phyloP scores from a whole-genome alignment of 2,797 vertebrate species.

The Acanthurus lineatus region DNA sequence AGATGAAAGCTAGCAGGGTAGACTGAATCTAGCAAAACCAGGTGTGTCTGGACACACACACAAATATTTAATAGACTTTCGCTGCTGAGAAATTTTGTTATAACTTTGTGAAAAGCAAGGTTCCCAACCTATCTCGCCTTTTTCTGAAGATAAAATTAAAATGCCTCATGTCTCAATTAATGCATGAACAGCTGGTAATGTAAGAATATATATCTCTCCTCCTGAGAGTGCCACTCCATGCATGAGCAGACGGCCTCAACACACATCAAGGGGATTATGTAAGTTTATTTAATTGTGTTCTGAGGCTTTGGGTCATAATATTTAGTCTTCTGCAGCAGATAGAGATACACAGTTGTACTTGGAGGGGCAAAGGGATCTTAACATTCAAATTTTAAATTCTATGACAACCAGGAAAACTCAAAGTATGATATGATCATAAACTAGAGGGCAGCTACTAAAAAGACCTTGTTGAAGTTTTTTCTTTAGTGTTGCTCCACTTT shows the following conservation, averaged over 20 bases:
- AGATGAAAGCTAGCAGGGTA: slow-evolving; percentile 47
- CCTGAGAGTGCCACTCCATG: too few relatives aligned
- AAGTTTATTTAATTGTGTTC: not conserved
- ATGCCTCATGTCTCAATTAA: not conserved
- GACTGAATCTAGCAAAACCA: slow-evolving; percentile 17
- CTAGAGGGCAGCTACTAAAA: too few relatives aligned
- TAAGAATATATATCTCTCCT: not conserved
- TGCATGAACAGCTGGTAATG: not conserved
- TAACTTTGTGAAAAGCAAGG: too few relatives aligned
- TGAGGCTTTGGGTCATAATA: not conserved
- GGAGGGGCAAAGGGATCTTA: too few relatives aligned
- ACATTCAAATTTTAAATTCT: too few relatives aligned
- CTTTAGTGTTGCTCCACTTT: too few relatives aligned
- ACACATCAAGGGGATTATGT: not conserved
- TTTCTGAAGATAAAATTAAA: not conserved
- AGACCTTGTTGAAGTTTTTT: too few relatives aligned
- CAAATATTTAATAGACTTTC: not conserved
- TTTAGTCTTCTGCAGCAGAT: not conserved
- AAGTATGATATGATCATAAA: too few relatives aligned
- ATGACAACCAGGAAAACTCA: too few relatives aligned
- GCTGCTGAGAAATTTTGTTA: not conserved
- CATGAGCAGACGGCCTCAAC: not conserved
- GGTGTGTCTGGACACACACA: slow-evolving; percentile 1
- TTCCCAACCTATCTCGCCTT: not conserved
- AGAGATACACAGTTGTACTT: not conserved